Evolutionary conservation across 1,140 invertebrate species (phyloP), one percentile per base, ranked within the genome.

Genomic region (Eulimnadia texana): DNA sequence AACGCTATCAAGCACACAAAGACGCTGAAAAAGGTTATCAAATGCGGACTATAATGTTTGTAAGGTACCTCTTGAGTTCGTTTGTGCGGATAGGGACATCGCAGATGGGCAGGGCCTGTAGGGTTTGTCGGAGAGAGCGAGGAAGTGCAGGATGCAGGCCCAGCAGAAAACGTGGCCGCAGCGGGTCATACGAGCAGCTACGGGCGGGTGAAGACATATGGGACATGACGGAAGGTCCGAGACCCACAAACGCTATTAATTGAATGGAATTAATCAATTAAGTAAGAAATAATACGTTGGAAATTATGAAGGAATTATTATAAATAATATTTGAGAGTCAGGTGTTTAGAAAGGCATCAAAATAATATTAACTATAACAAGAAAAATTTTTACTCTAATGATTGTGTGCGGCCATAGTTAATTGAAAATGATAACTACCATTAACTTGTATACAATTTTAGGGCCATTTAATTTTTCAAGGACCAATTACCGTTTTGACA

Each of bases 151-250:
- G 67, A 96, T 83, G 70, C 94, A 98, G 0, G 90, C 79, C 90
- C 90, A 98, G 72, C 94, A 98, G 70, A 90, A 97, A 61, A 93
- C 84, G 72, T 98, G 94, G 23, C 93, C 93, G 76, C 94, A 98
- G 29, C 84, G 80, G 0, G 92, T 94, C 69, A 97, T 90, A 76
- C 94, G 90, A 2, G 84, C 91, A 65, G 89, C 86, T 58, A 83
- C 75, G 24, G 91, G 90, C 52, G 79, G 74, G 69, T 84, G 83
- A 50, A 97, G 76, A 76, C 93, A 97, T 68, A 97, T 96, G 0
- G 93, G 93, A 73, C 93, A 97, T 52, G 82, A 83, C 23, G 87
- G 78, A 61, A 78, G 76, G 64, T 90, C 88, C 60, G 68, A 67
- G 24, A 68, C 68, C 29, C 68, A 67, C 9, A 75, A 68, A 42